Evolutionary conservation across 2,113 vertebrate species (phyloP), one percentile per base, ranked within the genome.

Genomic region (Thunnus maccoyii): DNA sequence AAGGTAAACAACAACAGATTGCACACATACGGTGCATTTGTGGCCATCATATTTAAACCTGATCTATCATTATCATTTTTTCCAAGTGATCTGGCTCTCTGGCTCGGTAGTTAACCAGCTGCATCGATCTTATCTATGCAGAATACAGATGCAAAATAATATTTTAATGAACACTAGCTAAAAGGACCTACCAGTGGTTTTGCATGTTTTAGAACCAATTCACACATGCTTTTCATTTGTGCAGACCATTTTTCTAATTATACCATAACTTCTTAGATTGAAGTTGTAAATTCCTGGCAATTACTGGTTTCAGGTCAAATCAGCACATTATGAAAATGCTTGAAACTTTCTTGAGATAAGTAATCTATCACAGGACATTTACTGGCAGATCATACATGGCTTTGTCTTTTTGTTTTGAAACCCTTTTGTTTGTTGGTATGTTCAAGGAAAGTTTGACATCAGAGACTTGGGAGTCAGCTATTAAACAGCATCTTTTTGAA

Each of bases 1-100:
- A 93, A 96, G 98, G 98, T 99, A 96, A 92, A 64, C 65, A 80
- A 62, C 17, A 76, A 20, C 60, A 80, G n/a, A 67, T 25, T 63
- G 20, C 46, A 30, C 32, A 66, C 61, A 48, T 44, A 71, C 46
- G 50, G 15, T 15, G 15, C 60, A 62, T 55, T 47, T 57, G 15
- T 30, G 12, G 30, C 55, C 14, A 17, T 32, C 30, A 62, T 47
- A 56, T 27, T 62, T 27, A 58, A 14, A 47, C n/a, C 9, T n/a
- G 4, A 57, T 7, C 27, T 30, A 30, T 30, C 68, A 15, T 55
- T 58, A 50, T 63, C 7, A 55, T 64, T 62, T 72, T 72, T 83
- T 73, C 50, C 60, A 72, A 50, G 11, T 6, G 1, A 0, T 69
- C 65, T 16, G 17, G 3, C 62, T 71, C 18, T 74, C 15, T 55